These are phyloP conservation scores for Falcaria lacertinaria DNA, from an alignment of 2,888 invertebrate species.

Conservation along the genomic window DNA sequence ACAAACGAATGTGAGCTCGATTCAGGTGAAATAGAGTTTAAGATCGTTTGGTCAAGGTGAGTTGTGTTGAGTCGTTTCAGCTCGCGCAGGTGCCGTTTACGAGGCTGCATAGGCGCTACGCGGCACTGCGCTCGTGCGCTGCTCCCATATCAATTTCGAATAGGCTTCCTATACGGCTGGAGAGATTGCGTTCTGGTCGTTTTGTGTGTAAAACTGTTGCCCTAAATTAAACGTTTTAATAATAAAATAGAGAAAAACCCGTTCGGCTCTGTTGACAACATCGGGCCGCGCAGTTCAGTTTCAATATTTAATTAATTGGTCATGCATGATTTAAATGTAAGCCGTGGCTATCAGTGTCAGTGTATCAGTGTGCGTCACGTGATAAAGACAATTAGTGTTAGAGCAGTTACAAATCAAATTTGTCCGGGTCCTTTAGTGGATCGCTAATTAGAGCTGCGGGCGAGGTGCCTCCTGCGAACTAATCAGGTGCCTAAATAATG, in stretches of 20 bases:
- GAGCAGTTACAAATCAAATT: constrained; percentile 73
- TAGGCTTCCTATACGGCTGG: constrained; percentile 74
- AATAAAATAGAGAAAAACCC: constrained; percentile 73
- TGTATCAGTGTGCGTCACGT: constrained; percentile 21
- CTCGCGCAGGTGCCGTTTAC: constrained; percentile 57
- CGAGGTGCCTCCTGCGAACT: constrained; percentile 63
- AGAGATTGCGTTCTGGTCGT: constrained; percentile 76
- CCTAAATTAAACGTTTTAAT: constrained; percentile 78
- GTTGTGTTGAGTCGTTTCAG: constrained; percentile 40
- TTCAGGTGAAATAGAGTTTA: constrained; percentile 34
- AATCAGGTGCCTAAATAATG: constrained; percentile 78
- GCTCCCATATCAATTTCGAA: constrained; percentile 79
- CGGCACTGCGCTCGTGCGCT: constrained; percentile 62
- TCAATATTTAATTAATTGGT: constrained; percentile 61
- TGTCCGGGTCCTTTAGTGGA: constrained; percentile 53
- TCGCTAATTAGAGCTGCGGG: constrained; percentile 72
- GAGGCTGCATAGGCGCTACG: constrained; percentile 71
- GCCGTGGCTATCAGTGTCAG: constrained; percentile 34
- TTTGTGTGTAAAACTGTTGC: constrained; percentile 75
- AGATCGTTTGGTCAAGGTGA: constrained; percentile 19
- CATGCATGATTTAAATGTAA: constrained; percentile 47
- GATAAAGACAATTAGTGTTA: constrained; percentile 64
- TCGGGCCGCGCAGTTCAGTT: constrained; percentile 36
- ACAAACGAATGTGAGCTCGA: constrained; percentile 31
- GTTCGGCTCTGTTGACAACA: constrained; percentile 53